Evolutionary conservation across 2,113 vertebrate species (phyloP).

Genomic region (Pelvicachromis taeniatus): DNA sequence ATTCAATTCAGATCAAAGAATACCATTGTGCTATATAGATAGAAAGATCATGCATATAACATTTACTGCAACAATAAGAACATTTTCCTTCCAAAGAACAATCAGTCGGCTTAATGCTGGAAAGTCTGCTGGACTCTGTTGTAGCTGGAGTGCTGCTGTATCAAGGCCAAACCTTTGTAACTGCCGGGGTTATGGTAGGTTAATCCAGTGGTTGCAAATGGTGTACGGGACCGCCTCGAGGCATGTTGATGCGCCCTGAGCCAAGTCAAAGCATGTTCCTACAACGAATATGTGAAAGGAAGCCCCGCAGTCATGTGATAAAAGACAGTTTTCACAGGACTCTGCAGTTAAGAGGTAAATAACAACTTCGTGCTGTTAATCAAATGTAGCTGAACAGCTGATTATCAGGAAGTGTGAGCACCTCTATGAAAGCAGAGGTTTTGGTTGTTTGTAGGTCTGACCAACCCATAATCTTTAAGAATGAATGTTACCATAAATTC

Average conservation of each 20-base stretch:
- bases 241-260: not conserved
- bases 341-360: not conserved
- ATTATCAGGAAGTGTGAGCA: not conserved
- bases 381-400: not conserved
- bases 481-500: not conserved
- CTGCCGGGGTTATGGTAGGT: not conserved
- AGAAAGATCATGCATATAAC: not conserved
- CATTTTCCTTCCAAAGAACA: not conserved
- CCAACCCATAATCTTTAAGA: not conserved
- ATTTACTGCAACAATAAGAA: not conserved
- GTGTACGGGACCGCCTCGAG: not conserved
- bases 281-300: not conserved
- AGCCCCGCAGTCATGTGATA: not conserved
- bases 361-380: not conserved
- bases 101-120: not conserved
- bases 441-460: not conserved
- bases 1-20: not conserved
- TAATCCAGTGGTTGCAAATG: not conserved
- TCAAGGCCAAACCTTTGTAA: not conserved
- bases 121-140: accelerated
- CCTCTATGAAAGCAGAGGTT: not conserved
- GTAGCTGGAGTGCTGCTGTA: not conserved
- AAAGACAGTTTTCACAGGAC: not conserved
- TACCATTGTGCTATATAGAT: not conserved
- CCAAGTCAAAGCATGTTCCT: not conserved